These are phyloP conservation scores for Diaprepes abbreviatus DNA, from an alignment of 2,888 invertebrate species.

Conservation along the genomic window DNA sequence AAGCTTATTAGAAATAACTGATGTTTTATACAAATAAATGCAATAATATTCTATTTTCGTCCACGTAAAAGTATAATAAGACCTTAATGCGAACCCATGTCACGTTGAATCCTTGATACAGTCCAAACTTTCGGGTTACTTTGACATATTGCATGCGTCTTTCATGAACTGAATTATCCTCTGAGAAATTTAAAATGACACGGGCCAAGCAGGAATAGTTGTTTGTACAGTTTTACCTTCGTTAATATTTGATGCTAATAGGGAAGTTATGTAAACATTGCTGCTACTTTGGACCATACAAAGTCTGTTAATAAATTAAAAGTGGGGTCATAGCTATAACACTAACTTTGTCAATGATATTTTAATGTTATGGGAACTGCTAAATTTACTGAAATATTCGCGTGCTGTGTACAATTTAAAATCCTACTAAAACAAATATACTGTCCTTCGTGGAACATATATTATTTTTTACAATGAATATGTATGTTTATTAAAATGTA, in stretches of 20 bases:
- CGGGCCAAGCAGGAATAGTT: conserved; percentile 41
- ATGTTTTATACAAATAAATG: background rate
- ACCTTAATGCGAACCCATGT: conserved; percentile 37
- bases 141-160: conserved; percentile 48
- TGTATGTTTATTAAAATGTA: too few relatives aligned
- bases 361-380: too few relatives aligned
- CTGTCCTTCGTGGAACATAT: too few relatives aligned
- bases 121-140: conserved; percentile 40
- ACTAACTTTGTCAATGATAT: too few relatives aligned
- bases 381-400: too few relatives aligned
- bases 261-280: conserved; percentile 48
- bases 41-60: background rate
- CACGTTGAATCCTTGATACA: conserved; percentile 32
- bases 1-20: too few relatives aligned
- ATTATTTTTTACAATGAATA: too few relatives aligned
- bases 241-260: conserved; percentile 50
- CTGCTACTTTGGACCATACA: conserved; percentile 27
- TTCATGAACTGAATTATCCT: conserved; percentile 49
- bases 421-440: too few relatives aligned
- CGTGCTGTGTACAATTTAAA: too few relatives aligned
- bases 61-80: conserved; percentile 27
- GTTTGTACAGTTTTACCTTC: conserved; percentile 48
- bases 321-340: background rate
- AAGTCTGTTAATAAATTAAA: conserved; percentile 34
- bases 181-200: conserved; percentile 51